Percentiles rank a stretch among this genome's conserved stretches.
phyloP scores from a whole-genome alignment of 2,888 invertebrate genomes.

The Eupithecia subumbrata region DNA sequence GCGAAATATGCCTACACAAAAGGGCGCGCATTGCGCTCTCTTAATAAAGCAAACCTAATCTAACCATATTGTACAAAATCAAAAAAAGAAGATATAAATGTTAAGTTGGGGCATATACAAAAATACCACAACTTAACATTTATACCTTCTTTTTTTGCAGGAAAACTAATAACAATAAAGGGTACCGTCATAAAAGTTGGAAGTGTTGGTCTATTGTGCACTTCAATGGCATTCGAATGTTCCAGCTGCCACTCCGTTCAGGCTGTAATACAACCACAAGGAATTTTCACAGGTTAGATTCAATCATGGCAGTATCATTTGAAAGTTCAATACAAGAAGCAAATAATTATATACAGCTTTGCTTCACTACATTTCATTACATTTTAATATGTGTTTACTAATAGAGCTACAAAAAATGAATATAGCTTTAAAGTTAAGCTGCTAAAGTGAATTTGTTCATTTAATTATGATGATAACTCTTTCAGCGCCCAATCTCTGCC shows the following conservation, averaged over 20 bases:
- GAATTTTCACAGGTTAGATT: conserved; percentile 73
- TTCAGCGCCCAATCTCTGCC: conserved; percentile 83
- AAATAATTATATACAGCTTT: neutral
- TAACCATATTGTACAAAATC: too few species aligned
- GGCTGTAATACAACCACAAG: conserved; percentile 86
- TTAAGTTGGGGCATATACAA: too few species aligned
- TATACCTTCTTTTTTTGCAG: conserved; percentile 63
- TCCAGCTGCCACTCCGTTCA: conserved; percentile 86
- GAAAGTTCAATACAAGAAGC: neutral
- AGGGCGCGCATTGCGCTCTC: too few species aligned
- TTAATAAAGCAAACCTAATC: neutral
- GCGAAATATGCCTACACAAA: too few species aligned
- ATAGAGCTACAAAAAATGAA: neutral
- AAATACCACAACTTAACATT: neutral
- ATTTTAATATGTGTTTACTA: neutral
- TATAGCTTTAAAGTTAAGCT: neutral
- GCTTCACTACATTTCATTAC: neutral
- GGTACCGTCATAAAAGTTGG: conserved; percentile 94
- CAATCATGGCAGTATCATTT: neutral
- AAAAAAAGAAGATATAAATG: too few species aligned
- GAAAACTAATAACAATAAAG: conserved; percentile 90
- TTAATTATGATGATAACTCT: conserved; percentile 31
- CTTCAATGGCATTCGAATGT: conserved; percentile 92
- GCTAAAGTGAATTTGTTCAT: neutral
- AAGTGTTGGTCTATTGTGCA: conserved; percentile 88